These are phyloP conservation scores for Peromyscus polionotus DNA, from an alignment of 2,113 vertebrate genomes.

Conservation along the genomic window DNA sequence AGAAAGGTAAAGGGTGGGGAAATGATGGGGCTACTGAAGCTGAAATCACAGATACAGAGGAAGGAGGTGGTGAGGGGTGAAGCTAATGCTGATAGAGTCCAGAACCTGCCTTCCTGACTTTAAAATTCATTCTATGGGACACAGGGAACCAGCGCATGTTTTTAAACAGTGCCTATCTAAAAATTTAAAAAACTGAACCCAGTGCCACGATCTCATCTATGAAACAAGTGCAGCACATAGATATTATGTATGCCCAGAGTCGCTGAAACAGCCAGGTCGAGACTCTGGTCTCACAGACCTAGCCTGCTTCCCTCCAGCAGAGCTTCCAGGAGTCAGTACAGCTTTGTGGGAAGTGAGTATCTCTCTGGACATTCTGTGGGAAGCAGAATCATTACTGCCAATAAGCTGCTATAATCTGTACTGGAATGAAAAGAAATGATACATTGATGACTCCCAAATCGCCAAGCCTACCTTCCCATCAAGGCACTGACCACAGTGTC, in stretches of 20 bases:
- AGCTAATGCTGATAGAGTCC: neutral
- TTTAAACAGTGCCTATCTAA: neutral
- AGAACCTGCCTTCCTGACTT: neutral
- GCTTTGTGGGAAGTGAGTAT: slow-evolving; percentile 37
- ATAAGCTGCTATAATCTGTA: slow-evolving; percentile 46
- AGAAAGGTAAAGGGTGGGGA: neutral
- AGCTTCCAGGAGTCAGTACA: slow-evolving; percentile 9
- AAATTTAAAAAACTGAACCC: neutral
- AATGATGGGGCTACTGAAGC: neutral
- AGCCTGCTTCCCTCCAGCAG: neutral
- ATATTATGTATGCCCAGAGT: neutral
- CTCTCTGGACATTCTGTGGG: slow-evolving; percentile 38
- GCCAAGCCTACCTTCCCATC: neutral
- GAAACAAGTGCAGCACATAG: slow-evolving; percentile 10
- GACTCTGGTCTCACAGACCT: neutral
- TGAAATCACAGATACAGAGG: neutral
- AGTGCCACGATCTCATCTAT: neutral
- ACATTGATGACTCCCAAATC: slow-evolving; percentile 26
- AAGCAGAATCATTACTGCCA: slow-evolving; percentile 60
- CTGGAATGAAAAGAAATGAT: slow-evolving; percentile 48
- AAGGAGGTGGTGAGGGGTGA: neutral
- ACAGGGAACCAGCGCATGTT: neutral
- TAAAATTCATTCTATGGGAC: neutral
- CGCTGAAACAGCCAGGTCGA: neutral
- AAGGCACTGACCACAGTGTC: slow-evolving; percentile 23